Percentiles rank a stretch among this genome's conserved stretches.
Conservation (phyloP, 37 sponge, comb jelly and placozoan species). For the Dysidea cf. avara region DNA sequence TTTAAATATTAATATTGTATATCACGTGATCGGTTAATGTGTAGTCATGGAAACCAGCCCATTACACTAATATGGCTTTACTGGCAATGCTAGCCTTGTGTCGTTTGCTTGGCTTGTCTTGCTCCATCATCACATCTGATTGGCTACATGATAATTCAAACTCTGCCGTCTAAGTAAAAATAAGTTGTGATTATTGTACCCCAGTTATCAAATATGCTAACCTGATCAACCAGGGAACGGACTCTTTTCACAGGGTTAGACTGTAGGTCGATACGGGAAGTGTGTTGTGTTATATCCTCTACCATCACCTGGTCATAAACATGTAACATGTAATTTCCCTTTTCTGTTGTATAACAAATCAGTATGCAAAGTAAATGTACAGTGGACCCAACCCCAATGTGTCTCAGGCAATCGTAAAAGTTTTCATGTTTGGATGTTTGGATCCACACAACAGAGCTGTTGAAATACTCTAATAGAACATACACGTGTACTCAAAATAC, state of each 20-base stretch:
- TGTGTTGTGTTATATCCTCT: no score
- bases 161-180: slow-evolving; percentile 33
- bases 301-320: no score
- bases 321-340: no score
- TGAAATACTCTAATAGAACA: no score
- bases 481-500: no score
- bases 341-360: no score
- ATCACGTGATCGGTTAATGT: not conserved
- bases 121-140: slow-evolving; percentile 6
- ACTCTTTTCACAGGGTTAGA: slow-evolving; percentile 44
- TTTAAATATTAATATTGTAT: not conserved
- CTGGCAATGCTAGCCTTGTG: slow-evolving; percentile 63
- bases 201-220: not conserved
- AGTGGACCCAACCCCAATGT: no score
- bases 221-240: slow-evolving; percentile 34
- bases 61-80: slow-evolving; percentile 58
- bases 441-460: no score
- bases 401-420: no score
- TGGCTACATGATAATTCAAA: slow-evolving; percentile 63
- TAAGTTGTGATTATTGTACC: not conserved
- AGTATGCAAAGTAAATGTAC: no score
- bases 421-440: no score
- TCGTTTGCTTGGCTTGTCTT: slow-evolving; percentile 11
- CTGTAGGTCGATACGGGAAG: no score
- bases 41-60: not conserved